Evolutionary conservation across 2,113 vertebrate genomes (phyloP), one percentile per base, ranked within the genome.

Genomic region (Saguinus imperator): DNA sequence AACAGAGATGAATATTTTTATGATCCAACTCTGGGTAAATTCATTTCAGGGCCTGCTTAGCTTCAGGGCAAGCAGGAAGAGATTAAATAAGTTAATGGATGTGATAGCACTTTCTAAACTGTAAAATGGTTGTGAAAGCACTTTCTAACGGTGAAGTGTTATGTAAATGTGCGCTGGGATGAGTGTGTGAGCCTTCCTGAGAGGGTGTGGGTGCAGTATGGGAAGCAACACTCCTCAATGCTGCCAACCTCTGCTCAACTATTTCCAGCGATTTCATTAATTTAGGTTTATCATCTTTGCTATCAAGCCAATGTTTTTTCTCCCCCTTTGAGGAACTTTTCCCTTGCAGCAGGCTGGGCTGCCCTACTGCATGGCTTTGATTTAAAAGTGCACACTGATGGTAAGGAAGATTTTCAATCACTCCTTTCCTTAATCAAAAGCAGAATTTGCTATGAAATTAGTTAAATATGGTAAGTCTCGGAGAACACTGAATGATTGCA

Each of bases 21-120:
- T 43, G 94, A 94, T 87, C 82, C 75, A 37, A 14, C 32, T 77
- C 18, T 0, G 9, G 43, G 40, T 50, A 84, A 95, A 95, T 82
- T 97, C 89, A 93, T 89, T 3, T 20, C 89, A 93, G 55, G 29
- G 61, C 87, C 96, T 75, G 87, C 40, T 52, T 80, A 70, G 96
- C 96, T 95, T 55, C 83, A 43, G 95, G 94, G 96, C 87, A 81
- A 94, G 80, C 89, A 95, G 97, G 92, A 96, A 97, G 96, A 96
- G 91, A 97, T 97, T 93, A 97, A 89, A 84, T 84, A 75, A 95
- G 70, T 82, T 92, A 97, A 95, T 48, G 83, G 96, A 81, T 37
- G 79, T 3, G 48, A 48, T 61, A 76, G 96, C 91, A 93, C 86
- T 97, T 96, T 93, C 82, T 61, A 81, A 93, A 91, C 79, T 91